These are phyloP conservation scores for Synanthedon andrenaeformis DNA, from an alignment of 2,888 invertebrate species.

Conservation along the genomic window DNA sequence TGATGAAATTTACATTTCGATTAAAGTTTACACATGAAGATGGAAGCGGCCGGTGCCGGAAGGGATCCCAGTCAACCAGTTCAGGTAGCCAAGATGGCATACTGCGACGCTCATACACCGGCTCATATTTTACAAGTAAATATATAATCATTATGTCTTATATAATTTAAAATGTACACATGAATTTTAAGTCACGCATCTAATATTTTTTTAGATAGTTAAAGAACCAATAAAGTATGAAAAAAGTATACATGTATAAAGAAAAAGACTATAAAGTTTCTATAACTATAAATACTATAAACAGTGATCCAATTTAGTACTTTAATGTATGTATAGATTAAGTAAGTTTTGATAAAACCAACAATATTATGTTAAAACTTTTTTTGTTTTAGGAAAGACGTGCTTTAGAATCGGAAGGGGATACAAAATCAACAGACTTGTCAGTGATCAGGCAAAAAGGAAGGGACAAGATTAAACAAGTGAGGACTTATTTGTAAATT, in stretches of 20 bases:
- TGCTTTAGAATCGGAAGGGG: conserved; percentile 58
- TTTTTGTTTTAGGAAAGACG: conserved; percentile 37
- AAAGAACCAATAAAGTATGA: too few species aligned
- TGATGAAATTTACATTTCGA: background rate
- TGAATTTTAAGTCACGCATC: too few species aligned
- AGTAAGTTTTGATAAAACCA: too few species aligned
- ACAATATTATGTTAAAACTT: background rate
- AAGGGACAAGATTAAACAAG: conserved; percentile 85
- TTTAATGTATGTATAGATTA: too few species aligned
- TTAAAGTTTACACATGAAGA: conserved; percentile 89
- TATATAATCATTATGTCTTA: background rate
- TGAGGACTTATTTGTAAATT: conserved; percentile 9
- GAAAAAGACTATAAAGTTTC: too few species aligned
- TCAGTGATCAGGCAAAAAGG: conserved; percentile 73
- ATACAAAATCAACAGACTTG: conserved; percentile 44
- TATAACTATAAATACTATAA: too few species aligned
- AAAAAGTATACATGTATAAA: too few species aligned
- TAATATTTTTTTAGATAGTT: too few species aligned
- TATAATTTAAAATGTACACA: too few species aligned
- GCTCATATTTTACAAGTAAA: conserved; percentile 70
- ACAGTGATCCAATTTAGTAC: too few species aligned
- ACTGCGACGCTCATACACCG: conserved; percentile 94
- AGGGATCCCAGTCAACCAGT: conserved; percentile 78
- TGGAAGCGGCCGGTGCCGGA: conserved; percentile 84
- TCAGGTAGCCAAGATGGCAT: conserved; percentile 94